Base-by-base conservation (phyloP, 1,140 invertebrate species). In the Pantala flavescens region DNA sequence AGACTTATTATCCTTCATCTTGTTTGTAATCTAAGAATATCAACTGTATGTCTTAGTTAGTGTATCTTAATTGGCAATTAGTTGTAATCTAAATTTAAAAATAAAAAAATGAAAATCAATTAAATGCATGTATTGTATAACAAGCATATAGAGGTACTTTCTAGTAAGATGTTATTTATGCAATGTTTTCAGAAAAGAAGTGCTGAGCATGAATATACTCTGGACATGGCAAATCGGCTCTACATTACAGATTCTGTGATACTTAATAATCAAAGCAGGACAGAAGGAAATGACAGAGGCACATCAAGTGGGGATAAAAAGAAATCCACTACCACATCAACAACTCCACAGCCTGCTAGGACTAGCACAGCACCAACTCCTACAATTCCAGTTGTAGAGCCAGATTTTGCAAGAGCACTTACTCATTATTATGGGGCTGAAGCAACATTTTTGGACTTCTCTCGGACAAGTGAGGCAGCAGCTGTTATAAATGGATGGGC, bases 401-500 rank as follows among this genome's bases (percentile, higher is more conserved):
- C 49, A 7, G n/a, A 63, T 63, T 63, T 63, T 63, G 49, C 12
- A 5, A 16, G 49, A 63, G 49, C 49, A 63, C 14, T 63, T 7
- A 63, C 49, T 3, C 49, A 19, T 63, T 63, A 63, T 21, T 63
- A 63, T 63, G 49, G 49, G n/a, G 49, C 49, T 63, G 49, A 63
- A 21, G 49, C n/a, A 7, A 63, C 49, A 14, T 63, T 63, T 63
- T 80, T 90, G 0, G 86, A 93, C 81, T 92, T 93, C 76, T 78
- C 81, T 0, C 78, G 89, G 23, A 80, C 88, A 0, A 77, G 78
- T 0, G 78, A 77, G 0, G 83, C 90, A 0, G 85, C 86, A 0
- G 76, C 82, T 0, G 79, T 80, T 2, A 91, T 94, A 63, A 95
- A 95, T 78, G 76, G 81, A 7, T 95, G 92, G 92, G 88, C 91